Evolutionary conservation across 2,113 vertebrate genomes (phyloP).

Genomic region (Notarius quadriscutis): DNA sequence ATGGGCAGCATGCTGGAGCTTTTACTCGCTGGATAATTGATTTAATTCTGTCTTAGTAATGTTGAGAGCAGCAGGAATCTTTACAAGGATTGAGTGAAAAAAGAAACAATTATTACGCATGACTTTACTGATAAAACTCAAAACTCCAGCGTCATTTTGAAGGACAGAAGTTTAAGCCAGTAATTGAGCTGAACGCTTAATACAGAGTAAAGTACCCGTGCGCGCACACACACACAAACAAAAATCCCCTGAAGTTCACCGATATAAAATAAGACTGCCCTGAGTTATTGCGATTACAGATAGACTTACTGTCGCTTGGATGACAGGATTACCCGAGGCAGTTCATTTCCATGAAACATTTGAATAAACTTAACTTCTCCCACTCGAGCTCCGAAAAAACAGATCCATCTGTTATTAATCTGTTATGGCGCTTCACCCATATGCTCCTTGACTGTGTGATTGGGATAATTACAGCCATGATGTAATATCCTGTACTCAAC

Average conservation of each 20-base stretch:
- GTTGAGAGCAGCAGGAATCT: slow-evolving; percentile 8
- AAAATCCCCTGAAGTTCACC: not conserved
- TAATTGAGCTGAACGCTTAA: not conserved
- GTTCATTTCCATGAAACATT: slow-evolving; percentile 28
- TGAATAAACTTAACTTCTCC: slow-evolving; percentile 19
- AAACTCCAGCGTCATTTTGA: not conserved
- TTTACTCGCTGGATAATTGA: slow-evolving; percentile 15
- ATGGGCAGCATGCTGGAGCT: not conserved
- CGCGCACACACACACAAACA: not conserved
- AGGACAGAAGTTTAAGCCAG: not conserved
- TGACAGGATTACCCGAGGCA: slow-evolving; percentile 16
- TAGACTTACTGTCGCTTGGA: slow-evolving; percentile 2
- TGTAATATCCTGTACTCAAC: slow-evolving; percentile 7
- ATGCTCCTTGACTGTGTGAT: slow-evolving; percentile 14
- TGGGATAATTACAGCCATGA: slow-evolving; percentile 25
- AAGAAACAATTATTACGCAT: not conserved
- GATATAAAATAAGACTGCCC: slow-evolving; percentile 20
- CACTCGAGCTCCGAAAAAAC: not conserved
- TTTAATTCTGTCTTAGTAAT: slow-evolving; percentile 23
- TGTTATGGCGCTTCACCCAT: slow-evolving; percentile 9
- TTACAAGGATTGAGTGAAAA: not conserved
- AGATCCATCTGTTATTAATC: slow-evolving; percentile 22
- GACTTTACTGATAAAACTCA: not conserved
- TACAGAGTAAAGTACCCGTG: not conserved
- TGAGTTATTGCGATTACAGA: slow-evolving; percentile 11